These are phyloP conservation scores for Enteromius afrohamiltoni DNA, from an alignment of 2,797 vertebrate genomes.

Conservation along the genomic window DNA sequence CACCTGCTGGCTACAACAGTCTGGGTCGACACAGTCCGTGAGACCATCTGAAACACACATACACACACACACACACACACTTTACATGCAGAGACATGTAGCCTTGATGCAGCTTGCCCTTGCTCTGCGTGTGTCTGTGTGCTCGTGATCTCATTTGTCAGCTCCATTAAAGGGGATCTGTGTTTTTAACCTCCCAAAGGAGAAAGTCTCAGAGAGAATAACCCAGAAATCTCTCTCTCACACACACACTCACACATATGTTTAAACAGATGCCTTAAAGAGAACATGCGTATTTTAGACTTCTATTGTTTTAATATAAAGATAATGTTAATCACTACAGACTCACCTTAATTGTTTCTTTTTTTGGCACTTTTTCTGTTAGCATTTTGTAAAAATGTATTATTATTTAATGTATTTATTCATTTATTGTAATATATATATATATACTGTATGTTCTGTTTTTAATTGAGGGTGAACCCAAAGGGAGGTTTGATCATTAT, in stretches of 20 bases:
- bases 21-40: slow-evolving; percentile 87
- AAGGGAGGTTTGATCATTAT: too few species aligned
- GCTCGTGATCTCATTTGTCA: slow-evolving; percentile 48
- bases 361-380: not conserved
- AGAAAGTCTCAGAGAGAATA: slow-evolving; percentile 53
- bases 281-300: not conserved
- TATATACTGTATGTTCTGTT: not conserved
- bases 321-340: not conserved
- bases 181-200: slow-evolving; percentile 58
- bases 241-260: slow-evolving; percentile 4
- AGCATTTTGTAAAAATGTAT: not conserved
- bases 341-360: not conserved
- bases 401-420: not conserved
- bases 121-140: slow-evolving; percentile 37
- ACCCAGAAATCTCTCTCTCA: slow-evolving; percentile 48
- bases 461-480: not conserved
- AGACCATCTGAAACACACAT: slow-evolving; percentile 81
- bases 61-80: slow-evolving; percentile 33
- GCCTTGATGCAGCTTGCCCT: slow-evolving; percentile 35
- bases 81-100: slow-evolving; percentile 37
- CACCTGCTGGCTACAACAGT: slow-evolving; percentile 85
- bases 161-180: slow-evolving; percentile 48
- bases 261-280: not conserved
- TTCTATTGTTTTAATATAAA: not conserved
- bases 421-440: too few species aligned